Conservation (phyloP, 2,888 invertebrate genomes). For the Cryptus viduatorius region DNA sequence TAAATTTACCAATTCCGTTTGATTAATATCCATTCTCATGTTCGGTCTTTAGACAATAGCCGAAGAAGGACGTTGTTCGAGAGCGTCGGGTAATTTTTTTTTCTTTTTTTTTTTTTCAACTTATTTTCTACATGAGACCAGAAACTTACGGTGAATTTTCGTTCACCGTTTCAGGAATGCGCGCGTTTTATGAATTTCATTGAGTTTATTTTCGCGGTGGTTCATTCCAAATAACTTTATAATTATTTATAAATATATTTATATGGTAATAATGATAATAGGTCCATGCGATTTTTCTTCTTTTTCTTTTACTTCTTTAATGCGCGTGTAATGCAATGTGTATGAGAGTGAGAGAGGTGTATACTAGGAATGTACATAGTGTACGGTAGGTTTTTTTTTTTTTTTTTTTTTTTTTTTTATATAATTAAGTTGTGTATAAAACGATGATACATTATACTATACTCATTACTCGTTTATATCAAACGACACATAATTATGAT, state of each 20-base stretch:
- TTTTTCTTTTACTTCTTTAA: conserved; percentile 52
- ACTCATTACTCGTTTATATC: conserved; percentile 82
- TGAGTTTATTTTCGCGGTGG: conserved; percentile 73
- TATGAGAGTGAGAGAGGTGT: conserved; percentile 81
- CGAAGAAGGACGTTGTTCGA: conserved; percentile 33
- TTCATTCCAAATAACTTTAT: conserved; percentile 81
- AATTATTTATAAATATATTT: conserved; percentile 80
- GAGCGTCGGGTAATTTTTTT: neutral
- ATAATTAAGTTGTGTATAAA: conserved; percentile 82
- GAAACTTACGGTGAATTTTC: conserved; percentile 19
- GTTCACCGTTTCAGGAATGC: conserved; percentile 48
- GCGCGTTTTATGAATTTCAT: conserved; percentile 39
- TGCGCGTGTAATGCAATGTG: conserved; percentile 81
- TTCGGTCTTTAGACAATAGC: conserved; percentile 40
- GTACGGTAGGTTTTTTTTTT: conserved; percentile 77
- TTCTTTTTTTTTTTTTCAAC: neutral
- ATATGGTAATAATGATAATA: conserved; percentile 57
- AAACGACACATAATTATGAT: conserved; percentile 85
- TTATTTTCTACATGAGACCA: conserved; percentile 30
- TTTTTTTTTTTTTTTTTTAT: conserved; percentile 41
- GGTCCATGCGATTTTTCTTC: conserved; percentile 54
- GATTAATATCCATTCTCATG: conserved; percentile 61
- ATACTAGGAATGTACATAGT: conserved; percentile 84
- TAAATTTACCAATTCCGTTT: conserved; percentile 58
- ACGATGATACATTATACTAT: conserved; percentile 84